Conservation (phyloP, 2,888 invertebrate genomes). For the Ochropacha duplaris region DNA sequence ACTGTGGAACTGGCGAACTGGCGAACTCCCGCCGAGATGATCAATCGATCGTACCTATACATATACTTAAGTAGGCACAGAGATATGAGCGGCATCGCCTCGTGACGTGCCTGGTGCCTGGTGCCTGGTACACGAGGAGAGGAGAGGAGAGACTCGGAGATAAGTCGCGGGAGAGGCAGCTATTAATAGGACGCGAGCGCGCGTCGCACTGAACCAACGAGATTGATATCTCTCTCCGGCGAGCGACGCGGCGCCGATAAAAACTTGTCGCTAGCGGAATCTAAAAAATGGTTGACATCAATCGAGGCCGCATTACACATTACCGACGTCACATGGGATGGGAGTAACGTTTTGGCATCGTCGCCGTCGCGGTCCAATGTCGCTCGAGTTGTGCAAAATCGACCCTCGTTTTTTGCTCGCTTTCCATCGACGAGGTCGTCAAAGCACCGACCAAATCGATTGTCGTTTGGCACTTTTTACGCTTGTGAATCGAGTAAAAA, state of each 20-base stretch:
- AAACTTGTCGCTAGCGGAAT: conserved; percentile 1
- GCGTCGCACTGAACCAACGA: too few relatives aligned
- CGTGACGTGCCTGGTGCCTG: too few relatives aligned
- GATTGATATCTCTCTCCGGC: conserved; percentile 3
- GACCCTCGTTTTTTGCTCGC: conserved; percentile 27
- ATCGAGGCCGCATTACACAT: conserved; percentile 6
- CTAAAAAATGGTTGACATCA: conserved; percentile 9
- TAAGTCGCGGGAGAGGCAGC: conserved; percentile 21
- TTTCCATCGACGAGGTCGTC: conserved; percentile 24
- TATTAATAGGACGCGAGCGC: conserved; percentile 20
- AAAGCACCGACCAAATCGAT: conserved; percentile 18
- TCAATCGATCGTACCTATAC: conserved; percentile 24
- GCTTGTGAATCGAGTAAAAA: conserved; percentile 12
- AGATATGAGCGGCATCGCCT: conserved; percentile 14
- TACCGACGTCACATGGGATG: too few relatives aligned
- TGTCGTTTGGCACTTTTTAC: conserved; percentile 14
- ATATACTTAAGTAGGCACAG: conserved; percentile 14
- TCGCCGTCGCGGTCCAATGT: conserved; percentile 10
- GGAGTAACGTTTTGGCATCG: background rate
- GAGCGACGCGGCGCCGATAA: background rate
- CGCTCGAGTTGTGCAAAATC: conserved; percentile 23
- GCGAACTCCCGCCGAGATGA: conserved; percentile 25
- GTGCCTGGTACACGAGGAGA: background rate
- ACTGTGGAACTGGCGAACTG: conserved; percentile 4
- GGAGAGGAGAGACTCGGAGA: conserved; percentile 10